Evolutionary conservation across 1,140 invertebrate genomes (phyloP).

Genomic region (Calliopsis andreniformis): DNA sequence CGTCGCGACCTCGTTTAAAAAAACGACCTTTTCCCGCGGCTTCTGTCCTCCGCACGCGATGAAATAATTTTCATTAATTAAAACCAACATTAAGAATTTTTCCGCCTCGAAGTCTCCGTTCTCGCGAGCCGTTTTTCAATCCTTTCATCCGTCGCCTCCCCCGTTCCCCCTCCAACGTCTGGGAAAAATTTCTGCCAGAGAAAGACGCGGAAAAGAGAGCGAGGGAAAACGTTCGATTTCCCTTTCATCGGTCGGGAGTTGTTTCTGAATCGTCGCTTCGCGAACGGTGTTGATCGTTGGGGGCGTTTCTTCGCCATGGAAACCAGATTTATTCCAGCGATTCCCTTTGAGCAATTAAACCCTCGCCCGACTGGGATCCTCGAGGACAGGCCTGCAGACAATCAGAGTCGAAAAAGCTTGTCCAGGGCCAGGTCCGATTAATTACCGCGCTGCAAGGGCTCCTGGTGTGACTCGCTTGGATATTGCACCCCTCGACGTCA

Average conservation of each 20-base stretch:
- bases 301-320: background rate
- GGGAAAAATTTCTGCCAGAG: no score
- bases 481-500: conserved; percentile 10
- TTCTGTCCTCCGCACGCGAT: background rate
- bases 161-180: background rate
- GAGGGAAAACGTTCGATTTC: no score
- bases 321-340: conserved; percentile 27
- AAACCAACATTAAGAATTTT: background rate
- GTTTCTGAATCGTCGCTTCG: no score
- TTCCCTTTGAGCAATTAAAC: conserved; percentile 48
- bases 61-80: conserved; percentile 37
- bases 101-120: background rate
- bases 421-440: conserved; percentile 26
- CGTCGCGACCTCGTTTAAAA: conserved; percentile 20
- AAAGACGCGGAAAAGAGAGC: no score
- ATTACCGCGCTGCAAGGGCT: conserved; percentile 21
- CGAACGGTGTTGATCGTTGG: background rate
- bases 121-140: background rate
- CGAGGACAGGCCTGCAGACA: conserved; percentile 32
- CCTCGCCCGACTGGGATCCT: conserved; percentile 4
- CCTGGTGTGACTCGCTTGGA: conserved; percentile 33
- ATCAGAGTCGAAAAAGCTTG: conserved; percentile 10
- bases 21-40: background rate
- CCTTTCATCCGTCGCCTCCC: no score
- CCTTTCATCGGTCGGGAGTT: no score